Base-by-base conservation (phyloP, 2,888 invertebrate genomes). In the Hyposoter didymator region DNA sequence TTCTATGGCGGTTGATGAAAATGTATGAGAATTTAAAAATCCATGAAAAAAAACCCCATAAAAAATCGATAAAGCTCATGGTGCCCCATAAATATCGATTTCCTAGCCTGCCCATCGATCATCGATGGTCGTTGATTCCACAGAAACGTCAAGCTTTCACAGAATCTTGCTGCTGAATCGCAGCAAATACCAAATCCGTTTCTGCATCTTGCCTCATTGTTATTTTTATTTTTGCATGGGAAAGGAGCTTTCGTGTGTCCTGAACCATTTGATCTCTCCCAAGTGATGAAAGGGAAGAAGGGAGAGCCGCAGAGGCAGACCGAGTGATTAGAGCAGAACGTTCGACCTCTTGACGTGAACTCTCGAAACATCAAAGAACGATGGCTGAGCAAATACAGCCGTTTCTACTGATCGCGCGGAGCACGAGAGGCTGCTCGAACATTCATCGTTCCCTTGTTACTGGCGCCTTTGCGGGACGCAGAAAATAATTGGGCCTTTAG, bases 181-280 rank as follows among this genome's bases (percentile, higher is more conserved):
- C 43, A 67, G 59, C 81, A 78, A 78, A 84, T 73, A 67, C 66
- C 78, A 73, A 78, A 49, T 52, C 43, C 55, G 55, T 66, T 80
- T 52, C 45, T 66, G 66, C 43, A 59, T 76, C 47, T 35, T 12
- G 4, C 22, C 7, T 49, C 32, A 22, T 47, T 64, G 59, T 64
- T 66, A 72, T 22, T 39, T 39, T 39, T 35, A 45, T 47, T 62
- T 52, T 45, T 32, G 39, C 39, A 39, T 39, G 55, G 43, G 32
- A 45, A 59, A 55, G 52, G 43, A 52, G 70, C 69, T 75, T 84
- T 78, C 39, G 73, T 45, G 28, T 19, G 64, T 7, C 6, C 10
- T 64, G 35, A 10, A 74, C 43, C 28, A 28, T 52, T 67, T 19
- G 66, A 67, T 55, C 59, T 59, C 64, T 12, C 1, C 3, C n/a